Base-by-base conservation (phyloP, 2,113 vertebrate genomes). In the Gallinago paraguaiae region DNA sequence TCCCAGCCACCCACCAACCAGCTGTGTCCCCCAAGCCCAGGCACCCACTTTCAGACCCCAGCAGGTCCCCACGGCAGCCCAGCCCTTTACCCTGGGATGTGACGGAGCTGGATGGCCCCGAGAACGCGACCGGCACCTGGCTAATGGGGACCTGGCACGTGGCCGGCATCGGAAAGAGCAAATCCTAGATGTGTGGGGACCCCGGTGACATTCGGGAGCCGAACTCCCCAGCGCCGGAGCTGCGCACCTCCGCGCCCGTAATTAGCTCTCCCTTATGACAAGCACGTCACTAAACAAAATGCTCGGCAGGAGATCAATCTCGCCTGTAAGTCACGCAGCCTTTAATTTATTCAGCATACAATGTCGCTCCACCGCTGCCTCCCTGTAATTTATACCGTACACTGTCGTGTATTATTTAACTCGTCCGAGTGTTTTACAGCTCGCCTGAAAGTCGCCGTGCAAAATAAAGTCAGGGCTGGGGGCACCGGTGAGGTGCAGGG, bases 291-390 rank as follows among this genome's bases (percentile, higher is more conserved):
- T 79, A 96, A 97, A 95, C 89, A 96, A 92, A 92, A 95, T 82
- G 92, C 94, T 95, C 33, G 5, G 95, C 85, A 89, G 83, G 80
- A 92, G 94, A 97, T 93, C 94, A 90, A 94, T 96, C 94, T 82
- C 35, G 75, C 82, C 94, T 92, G 65, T 88, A 95, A 94, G 95
- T 94, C 96, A 95, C 72, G 95, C 96, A 97, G 92, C 90, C 96
- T 88, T 94, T 94, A 94, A 96, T 97, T 97, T 96, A 96, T 95
- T 96, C 96, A 85, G 92, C 92, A 96, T 91, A 96, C 93, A 97
- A 78, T 95, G 95, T 93, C 91, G 82, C 96, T 96, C 83, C 75
- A 70, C 93, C 2, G 57, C 93, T 71, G 96, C 46, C 90, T 95
- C 61, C 95, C 96, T 94, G 92, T 90, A 96, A 96, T 97, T 96